Evolutionary conservation across 2,888 invertebrate genomes (phyloP).

Genomic region (Morpho deidamia): DNA sequence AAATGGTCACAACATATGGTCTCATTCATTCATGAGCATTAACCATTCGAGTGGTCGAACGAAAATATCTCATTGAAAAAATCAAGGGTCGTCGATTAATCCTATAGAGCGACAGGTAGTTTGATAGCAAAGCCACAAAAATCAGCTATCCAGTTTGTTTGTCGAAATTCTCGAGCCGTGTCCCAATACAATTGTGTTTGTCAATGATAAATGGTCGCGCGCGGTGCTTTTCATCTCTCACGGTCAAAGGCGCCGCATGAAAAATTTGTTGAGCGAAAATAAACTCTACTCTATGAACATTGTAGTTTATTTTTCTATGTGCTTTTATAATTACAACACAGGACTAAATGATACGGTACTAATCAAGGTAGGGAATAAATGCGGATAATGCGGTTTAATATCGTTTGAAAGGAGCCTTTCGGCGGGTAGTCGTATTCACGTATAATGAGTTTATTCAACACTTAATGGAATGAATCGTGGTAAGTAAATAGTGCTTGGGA

Average conservation of each 20-base stretch:
- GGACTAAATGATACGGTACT: slow-evolving; percentile 78
- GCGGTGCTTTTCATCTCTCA: slow-evolving; percentile 73
- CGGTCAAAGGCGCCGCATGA: slow-evolving; percentile 66
- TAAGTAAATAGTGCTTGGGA: slow-evolving; percentile 66
- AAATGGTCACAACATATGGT: no score
- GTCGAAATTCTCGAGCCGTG: slow-evolving; percentile 68
- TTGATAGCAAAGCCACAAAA: slow-evolving; percentile 41
- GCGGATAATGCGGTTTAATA: slow-evolving; percentile 75
- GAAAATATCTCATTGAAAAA: background rate
- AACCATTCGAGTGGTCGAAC: no score
- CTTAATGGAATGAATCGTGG: slow-evolving; percentile 73
- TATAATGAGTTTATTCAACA: slow-evolving; percentile 76
- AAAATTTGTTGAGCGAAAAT: slow-evolving; percentile 30
- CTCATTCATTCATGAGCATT: no score
- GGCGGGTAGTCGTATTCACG: slow-evolving; percentile 70
- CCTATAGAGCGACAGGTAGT: slow-evolving; percentile 22
- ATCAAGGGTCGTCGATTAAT: slow-evolving; percentile 8
- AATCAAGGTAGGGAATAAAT: slow-evolving; percentile 74
- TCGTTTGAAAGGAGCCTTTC: slow-evolving; percentile 73
- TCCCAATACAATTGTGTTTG: slow-evolving; percentile 76
- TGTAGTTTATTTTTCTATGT: slow-evolving; percentile 37
- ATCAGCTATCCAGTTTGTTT: slow-evolving; percentile 64
- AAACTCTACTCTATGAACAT: slow-evolving; percentile 28
- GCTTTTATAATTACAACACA: slow-evolving; percentile 67
- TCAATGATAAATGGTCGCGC: slow-evolving; percentile 76